Evolutionary conservation across 2,888 invertebrate genomes (phyloP).

Genomic region (Tenthredo distinguenda): DNA sequence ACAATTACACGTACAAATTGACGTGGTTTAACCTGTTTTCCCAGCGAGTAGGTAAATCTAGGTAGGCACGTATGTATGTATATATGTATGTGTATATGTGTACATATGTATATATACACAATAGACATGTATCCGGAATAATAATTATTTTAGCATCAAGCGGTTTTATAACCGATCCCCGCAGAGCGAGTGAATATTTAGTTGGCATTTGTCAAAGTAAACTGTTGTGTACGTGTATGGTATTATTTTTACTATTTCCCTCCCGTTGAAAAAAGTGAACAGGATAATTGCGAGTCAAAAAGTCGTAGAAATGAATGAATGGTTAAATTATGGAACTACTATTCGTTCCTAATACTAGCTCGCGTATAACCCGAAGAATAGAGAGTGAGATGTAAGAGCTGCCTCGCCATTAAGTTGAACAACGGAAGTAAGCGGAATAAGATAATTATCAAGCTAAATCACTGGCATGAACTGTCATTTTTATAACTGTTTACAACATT

Average conservation of each 20-base stretch:
- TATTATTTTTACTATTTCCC: neutral
- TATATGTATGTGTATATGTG: neutral
- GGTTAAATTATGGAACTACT: neutral
- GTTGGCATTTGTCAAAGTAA: constrained; percentile 1
- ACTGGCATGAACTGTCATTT: constrained; percentile 29
- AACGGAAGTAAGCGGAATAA: constrained; percentile 26
- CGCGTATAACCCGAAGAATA: neutral
- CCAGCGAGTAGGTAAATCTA: neutral
- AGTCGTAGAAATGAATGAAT: neutral
- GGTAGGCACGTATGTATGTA: neutral
- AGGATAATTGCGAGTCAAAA: neutral
- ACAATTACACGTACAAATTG: constrained; percentile 27
- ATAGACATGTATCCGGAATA: neutral
- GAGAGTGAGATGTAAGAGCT: neutral
- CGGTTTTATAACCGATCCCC: neutral
- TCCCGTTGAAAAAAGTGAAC: neutral
- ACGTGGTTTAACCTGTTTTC: neutral
- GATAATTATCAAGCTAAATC: constrained; percentile 40
- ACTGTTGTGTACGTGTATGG: neutral
- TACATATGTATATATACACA: neutral
- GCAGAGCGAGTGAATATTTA: neutral
- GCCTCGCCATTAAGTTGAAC: neutral
- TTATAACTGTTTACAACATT: constrained; percentile 37
- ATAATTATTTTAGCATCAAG: constrained; percentile 17
- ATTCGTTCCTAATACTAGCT: no score